phyloP scores from a whole-genome alignment of 2,113 vertebrate genomes.

The Varanus komodoensis region DNA sequence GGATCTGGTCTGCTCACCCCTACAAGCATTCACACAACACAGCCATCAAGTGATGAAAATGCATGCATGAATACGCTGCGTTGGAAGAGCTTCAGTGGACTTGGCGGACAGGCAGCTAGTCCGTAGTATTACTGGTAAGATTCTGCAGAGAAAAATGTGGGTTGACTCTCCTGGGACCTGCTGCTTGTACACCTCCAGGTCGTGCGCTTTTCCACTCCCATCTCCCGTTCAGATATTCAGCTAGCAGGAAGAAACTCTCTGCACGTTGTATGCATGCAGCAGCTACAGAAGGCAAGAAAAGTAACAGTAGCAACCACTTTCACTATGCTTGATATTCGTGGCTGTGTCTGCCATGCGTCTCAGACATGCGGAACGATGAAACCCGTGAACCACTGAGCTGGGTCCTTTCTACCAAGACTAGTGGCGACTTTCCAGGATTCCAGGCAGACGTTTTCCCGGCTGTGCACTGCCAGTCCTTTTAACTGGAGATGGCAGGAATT shows the following conservation, averaged over 20 bases:
- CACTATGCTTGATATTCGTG: neutral
- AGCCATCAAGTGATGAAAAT: constrained; percentile 50
- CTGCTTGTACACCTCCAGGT: neutral
- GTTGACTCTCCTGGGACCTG: neutral
- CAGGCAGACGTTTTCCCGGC: neutral
- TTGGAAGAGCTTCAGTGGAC: constrained; percentile 26
- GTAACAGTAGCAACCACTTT: neutral
- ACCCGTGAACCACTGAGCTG: neutral
- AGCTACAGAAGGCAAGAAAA: neutral
- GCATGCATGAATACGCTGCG: constrained; percentile 31
- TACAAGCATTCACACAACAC: neutral
- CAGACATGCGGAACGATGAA: neutral
- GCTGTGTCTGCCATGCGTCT: neutral
- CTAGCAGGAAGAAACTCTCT: neutral
- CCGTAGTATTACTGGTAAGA: constrained; percentile 42
- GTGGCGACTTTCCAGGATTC: neutral
- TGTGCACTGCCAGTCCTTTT: neutral
- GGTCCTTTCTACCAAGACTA: too few relatives aligned
- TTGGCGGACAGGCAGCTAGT: constrained; percentile 25
- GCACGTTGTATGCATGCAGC: neutral
- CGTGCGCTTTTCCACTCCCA: neutral
- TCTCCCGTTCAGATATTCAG: neutral
- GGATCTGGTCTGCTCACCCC: neutral
- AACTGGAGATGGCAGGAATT: neutral
- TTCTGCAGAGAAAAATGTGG: constrained; percentile 24